A percentile compares a stretch with the other conserved stretches of the same genome.
These are phyloP conservation scores for Python bivittatus DNA, from an alignment of 2,113 vertebrate genomes.

Conservation along the genomic window DNA sequence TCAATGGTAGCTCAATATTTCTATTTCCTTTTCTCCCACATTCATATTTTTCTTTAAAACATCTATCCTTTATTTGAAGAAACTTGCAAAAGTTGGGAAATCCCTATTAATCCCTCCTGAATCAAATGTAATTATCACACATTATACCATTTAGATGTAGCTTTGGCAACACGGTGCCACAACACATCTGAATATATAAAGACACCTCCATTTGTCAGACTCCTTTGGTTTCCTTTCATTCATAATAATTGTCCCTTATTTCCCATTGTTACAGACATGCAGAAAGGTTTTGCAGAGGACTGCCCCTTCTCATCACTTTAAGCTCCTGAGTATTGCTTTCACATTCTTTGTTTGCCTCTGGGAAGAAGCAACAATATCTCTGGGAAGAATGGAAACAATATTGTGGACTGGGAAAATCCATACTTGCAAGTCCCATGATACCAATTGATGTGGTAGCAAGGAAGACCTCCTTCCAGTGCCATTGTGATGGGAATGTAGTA, in stretches of 20 bases:
- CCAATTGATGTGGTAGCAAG: background rate
- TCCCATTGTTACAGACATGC: background rate
- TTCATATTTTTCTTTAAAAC: background rate
- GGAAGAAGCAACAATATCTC: background rate
- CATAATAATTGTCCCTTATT: background rate
- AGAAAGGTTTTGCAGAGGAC: background rate
- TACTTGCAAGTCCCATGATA: background rate
- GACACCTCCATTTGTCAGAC: background rate
- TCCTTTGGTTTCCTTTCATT: background rate
- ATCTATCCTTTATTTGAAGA: background rate
- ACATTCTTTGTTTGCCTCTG: background rate
- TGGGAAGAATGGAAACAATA: background rate
- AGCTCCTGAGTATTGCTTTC: background rate
- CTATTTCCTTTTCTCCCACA: background rate
- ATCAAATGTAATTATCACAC: background rate
- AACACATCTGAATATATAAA: background rate
- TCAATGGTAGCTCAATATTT: background rate
- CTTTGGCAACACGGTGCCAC: background rate
- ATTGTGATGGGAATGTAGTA: background rate
- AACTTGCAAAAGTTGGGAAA: background rate
- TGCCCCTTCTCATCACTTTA: background rate
- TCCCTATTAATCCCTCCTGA: background rate
- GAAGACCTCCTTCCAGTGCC: background rate
- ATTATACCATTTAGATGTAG: background rate
- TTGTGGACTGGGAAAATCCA: background rate